These are phyloP conservation scores for Phaethornis superciliosus DNA, from an alignment of 2,113 vertebrate genomes.

Conservation along the genomic window DNA sequence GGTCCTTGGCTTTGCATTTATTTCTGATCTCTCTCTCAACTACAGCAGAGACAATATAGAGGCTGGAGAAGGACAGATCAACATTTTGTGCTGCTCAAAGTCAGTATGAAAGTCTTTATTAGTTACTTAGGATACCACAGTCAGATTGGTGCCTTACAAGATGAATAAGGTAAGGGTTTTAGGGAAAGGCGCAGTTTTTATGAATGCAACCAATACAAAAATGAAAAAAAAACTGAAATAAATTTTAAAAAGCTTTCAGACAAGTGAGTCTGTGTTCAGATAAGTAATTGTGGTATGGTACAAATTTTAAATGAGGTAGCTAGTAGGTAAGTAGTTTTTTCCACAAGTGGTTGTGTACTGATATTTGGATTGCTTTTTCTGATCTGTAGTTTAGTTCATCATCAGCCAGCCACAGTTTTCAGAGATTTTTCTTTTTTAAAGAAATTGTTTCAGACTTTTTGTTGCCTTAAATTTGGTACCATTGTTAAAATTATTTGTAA, in stretches of 20 bases:
- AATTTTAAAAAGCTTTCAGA: background rate
- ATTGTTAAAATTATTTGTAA: background rate
- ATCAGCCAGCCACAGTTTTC: background rate
- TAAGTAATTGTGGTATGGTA: background rate
- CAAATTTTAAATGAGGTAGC: background rate
- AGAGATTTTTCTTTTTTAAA: background rate
- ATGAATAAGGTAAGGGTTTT: background rate
- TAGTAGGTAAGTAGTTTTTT: background rate
- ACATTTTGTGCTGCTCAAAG: background rate
- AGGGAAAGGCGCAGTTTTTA: background rate
- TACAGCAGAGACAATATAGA: background rate
- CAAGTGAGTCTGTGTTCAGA: background rate
- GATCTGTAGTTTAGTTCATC: background rate
- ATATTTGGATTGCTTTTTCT: background rate
- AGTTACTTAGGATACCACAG: background rate
- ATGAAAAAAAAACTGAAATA: too few species aligned
- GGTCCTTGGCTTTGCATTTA: background rate
- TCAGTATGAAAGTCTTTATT: background rate
- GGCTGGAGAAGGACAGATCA: background rate
- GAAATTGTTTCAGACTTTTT: background rate
- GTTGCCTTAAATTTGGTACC: background rate
- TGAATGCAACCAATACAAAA: background rate
- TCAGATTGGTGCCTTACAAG: background rate
- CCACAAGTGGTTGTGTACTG: background rate
- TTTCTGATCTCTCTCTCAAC: background rate